Evolutionary conservation across 1,140 invertebrate species (phyloP).

Genomic region (Drosophila rhopaloa): DNA sequence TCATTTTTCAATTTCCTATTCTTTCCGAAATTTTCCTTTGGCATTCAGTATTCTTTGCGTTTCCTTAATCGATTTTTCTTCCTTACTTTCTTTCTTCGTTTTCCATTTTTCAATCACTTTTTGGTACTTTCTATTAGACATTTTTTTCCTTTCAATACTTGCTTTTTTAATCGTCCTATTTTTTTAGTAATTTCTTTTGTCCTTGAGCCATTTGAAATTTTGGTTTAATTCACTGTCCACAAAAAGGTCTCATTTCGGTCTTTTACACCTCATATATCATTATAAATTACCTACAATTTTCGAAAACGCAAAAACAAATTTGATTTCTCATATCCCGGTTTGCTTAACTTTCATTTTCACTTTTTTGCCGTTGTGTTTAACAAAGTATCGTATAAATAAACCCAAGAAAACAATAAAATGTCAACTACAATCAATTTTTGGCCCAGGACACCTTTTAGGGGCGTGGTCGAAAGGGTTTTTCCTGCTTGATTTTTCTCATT

Average conservation of each 20-base stretch:
- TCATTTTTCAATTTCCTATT: constrained; percentile 22
- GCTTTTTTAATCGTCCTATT: constrained; percentile 9
- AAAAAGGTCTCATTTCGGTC: background rate
- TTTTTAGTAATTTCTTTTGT: background rate
- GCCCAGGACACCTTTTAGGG: background rate
- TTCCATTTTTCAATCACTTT: constrained; percentile 4
- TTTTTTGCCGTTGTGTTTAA: background rate
- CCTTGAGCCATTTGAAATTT: too few relatives aligned
- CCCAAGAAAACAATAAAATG: constrained; percentile 16
- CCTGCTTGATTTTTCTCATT: constrained; percentile 3
- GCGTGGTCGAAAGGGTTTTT: background rate
- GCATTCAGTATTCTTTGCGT: background rate
- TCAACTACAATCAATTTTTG: constrained; percentile 14
- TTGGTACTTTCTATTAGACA: background rate
- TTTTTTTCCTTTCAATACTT: constrained; percentile 7
- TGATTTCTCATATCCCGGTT: too few relatives aligned
- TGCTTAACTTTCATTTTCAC: background rate
- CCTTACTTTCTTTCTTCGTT: background rate
- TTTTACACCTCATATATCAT: constrained; percentile 15
- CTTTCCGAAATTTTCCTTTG: constrained; percentile 11
- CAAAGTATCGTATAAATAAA: constrained; percentile 8
- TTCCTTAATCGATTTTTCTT: constrained; percentile 13
- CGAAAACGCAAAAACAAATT: constrained; percentile 21
- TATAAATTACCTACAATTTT: constrained; percentile 38
- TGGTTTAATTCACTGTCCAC: too few relatives aligned